phyloP scores from a whole-genome alignment of 2,888 invertebrate species.

The Diachrysia chrysitis region DNA sequence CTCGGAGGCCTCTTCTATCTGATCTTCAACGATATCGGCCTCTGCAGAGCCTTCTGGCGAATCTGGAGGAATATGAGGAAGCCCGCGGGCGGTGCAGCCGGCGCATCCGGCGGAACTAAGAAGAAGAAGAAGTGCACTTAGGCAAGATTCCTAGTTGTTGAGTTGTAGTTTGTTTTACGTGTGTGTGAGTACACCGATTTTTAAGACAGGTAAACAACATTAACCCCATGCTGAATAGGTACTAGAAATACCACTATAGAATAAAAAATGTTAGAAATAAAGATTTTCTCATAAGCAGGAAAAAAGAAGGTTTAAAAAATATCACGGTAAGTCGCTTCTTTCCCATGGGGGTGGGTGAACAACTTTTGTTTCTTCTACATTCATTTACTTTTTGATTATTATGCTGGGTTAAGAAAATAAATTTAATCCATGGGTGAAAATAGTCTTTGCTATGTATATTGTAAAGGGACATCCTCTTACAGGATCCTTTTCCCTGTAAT shows the following conservation, averaged over 20 bases:
- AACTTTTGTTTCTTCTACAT: background rate
- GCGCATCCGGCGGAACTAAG: background rate
- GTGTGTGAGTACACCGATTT: too few relatives aligned
- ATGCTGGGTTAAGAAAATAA: background rate
- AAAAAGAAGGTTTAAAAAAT: background rate
- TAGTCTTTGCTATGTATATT: too few relatives aligned
- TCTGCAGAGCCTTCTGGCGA: constrained; percentile 91
- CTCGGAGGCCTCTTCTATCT: constrained; percentile 94
- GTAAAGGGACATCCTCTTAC: background rate
- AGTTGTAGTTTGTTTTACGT: background rate
- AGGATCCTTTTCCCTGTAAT: background rate
- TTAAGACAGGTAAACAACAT: too few relatives aligned
- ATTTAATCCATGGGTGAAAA: background rate
- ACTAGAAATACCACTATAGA: too few relatives aligned
- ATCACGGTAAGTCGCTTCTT: background rate
- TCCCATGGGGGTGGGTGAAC: background rate
- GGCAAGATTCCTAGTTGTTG: constrained; percentile 11
- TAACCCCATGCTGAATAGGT: too few relatives aligned
- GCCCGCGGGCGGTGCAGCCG: constrained; percentile 42
- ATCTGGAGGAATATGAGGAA: constrained; percentile 90
- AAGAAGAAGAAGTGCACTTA: constrained; percentile 18
- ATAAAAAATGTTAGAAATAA: too few relatives aligned
- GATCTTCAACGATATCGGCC: constrained; percentile 94
- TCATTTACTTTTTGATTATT: background rate
- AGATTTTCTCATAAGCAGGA: too few relatives aligned